These are phyloP conservation scores for Rhineura floridana DNA, from an alignment of 2,113 vertebrate species.

Conservation along the genomic window DNA sequence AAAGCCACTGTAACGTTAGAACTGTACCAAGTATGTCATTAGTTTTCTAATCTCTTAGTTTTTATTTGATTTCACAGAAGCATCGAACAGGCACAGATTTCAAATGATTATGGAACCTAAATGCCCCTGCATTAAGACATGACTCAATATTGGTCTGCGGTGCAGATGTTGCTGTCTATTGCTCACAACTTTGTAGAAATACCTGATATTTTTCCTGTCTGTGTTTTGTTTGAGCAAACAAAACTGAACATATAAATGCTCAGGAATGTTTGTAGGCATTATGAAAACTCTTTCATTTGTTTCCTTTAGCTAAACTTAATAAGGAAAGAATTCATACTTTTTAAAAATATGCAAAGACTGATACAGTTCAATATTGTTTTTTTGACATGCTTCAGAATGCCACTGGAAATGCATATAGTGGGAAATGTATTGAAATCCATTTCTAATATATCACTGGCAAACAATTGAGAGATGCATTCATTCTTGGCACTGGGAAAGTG, in stretches of 20 bases:
- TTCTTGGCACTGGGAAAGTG: conserved; percentile 6
- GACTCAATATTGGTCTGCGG: neutral
- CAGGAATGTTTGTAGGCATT: neutral
- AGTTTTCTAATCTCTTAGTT: neutral
- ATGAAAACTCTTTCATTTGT: neutral
- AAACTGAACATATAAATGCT: neutral
- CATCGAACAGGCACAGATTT: neutral
- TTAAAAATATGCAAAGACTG: conserved; percentile 20
- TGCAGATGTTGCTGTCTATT: neutral
- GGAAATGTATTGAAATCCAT: neutral
- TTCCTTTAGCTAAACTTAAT: neutral
- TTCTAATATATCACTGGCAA: neutral
- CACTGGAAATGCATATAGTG: neutral
- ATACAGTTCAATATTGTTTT: neutral
- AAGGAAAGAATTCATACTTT: conserved; percentile 10
- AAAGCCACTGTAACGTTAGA: neutral
- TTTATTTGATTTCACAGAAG: neutral
- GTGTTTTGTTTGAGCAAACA: conserved; percentile 5
- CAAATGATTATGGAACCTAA: neutral
- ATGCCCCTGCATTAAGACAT: neutral
- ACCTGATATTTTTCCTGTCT: neutral
- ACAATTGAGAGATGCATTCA: conserved; percentile 7
- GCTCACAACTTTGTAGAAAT: neutral
- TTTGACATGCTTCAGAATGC: neutral
- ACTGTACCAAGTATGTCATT: neutral